Evolutionary conservation across 2,888 invertebrate genomes (phyloP).

Genomic region (Scaeva pyrastri): DNA sequence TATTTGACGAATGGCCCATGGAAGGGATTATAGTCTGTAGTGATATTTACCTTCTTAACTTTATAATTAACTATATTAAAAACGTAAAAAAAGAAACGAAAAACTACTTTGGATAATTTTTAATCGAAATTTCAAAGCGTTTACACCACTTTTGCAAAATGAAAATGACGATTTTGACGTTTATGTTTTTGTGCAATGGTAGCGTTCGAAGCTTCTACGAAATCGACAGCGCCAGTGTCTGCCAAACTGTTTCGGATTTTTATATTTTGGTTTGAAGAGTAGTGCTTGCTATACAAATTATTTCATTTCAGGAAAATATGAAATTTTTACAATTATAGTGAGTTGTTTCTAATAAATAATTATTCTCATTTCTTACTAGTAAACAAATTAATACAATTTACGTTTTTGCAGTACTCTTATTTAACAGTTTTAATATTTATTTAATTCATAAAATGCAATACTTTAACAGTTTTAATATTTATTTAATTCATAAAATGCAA

Average conservation of each 20-base stretch:
- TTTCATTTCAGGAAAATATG: background rate
- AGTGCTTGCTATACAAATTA: background rate
- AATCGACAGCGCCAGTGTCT: background rate
- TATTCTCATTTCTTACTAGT: too few species aligned
- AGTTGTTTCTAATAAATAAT: too few species aligned
- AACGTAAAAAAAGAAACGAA: slow-evolving; percentile 67
- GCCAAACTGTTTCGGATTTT: background rate
- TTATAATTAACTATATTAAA: slow-evolving; percentile 44
- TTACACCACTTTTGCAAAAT: slow-evolving; percentile 61
- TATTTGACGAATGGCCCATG: background rate
- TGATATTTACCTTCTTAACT: slow-evolving; percentile 58
- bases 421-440: too few species aligned
- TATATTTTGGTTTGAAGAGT: background rate
- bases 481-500: too few species aligned
- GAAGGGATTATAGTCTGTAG: background rate
- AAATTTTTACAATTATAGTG: background rate
- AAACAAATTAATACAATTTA: too few species aligned
- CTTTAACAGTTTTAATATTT: too few species aligned
- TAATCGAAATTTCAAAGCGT: slow-evolving; percentile 29
- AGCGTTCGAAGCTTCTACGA: slow-evolving; percentile 34
- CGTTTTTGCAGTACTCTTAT: too few species aligned
- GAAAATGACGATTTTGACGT: slow-evolving; percentile 59
- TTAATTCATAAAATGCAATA: too few species aligned
- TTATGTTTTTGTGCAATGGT: slow-evolving; percentile 34
- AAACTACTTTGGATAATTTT: slow-evolving; percentile 42